phyloP scores from a whole-genome alignment of 2,797 vertebrate genomes.

The Micromesistius poutassou region DNA sequence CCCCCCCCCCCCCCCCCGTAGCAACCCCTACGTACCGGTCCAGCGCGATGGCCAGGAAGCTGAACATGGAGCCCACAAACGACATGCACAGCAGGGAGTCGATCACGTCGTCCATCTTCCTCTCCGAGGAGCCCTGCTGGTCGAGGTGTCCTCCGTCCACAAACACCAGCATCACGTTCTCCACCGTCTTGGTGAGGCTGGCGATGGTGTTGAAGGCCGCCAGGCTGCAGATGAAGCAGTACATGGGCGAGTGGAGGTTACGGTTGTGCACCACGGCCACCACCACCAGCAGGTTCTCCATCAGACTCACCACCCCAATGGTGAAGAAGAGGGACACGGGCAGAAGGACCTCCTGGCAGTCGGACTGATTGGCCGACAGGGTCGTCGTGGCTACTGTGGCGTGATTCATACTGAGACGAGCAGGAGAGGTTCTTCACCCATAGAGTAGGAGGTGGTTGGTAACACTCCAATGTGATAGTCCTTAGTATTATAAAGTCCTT shows the following conservation, averaged over 20 bases:
- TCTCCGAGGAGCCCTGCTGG: constrained; percentile 70
- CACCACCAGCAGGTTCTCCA: constrained; percentile 89
- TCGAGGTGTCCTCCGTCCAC: constrained; percentile 78
- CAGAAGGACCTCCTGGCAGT: constrained; percentile 80
- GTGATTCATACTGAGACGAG: constrained; percentile 36
- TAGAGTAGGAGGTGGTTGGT: background rate
- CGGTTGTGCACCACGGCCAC: constrained; percentile 84
- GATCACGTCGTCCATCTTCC: constrained; percentile 82
- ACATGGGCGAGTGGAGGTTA: constrained; percentile 93
- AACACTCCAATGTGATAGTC: background rate
- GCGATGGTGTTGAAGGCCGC: constrained; percentile 90
- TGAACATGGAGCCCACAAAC: constrained; percentile 89
- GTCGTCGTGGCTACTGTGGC: background rate
- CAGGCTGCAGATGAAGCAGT: constrained; percentile 93
- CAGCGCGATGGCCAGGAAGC: constrained; percentile 85
- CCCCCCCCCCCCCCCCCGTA: too few relatives aligned
- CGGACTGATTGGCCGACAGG: constrained; percentile 52
- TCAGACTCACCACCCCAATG: constrained; percentile 79
- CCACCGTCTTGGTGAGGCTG: constrained; percentile 86
- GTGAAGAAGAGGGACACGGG: constrained; percentile 84
- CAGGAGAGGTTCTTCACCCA: background rate
- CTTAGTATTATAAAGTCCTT: too few relatives aligned
- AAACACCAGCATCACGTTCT: constrained; percentile 85
- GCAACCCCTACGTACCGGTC: constrained; percentile 68
- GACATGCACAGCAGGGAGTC: constrained; percentile 89